Base-by-base conservation (phyloP, 1,140 invertebrate genomes). In the Amyelois transitella region DNA sequence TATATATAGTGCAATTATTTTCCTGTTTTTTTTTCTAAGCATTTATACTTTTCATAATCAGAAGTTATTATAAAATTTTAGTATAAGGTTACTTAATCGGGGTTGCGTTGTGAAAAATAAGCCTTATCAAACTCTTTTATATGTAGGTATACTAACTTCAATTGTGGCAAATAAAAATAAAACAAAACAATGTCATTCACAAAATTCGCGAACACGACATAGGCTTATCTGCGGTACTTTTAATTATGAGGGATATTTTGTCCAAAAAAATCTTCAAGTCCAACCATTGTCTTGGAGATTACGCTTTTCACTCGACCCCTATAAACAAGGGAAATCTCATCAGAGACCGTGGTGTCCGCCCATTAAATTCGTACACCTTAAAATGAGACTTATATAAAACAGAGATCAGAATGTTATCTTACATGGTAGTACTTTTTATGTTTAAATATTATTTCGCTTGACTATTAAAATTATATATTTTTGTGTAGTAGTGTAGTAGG, bases 321-420 rank as follows among this genome's bases (percentile, higher is more conserved):
- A 62, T 70, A 71, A 74, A 72, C 66, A 72, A 65, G 62, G 28
- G 44, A 55, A 63, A 69, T 62, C 62, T 72, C 69, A 75, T 75
- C 69, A 69, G 44, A 53, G 60, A 57, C 64, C 66, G 63, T 63
- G 66, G 65, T 71, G 60, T 59, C 52, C 64, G 43, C 48, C 24
- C 52, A 25, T 72, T 72, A 69, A 70, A 72, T 64, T 61, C 52
- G 57, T 55, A 14, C 55, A 66, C 62, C 63, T 71, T 68, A 48
- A 18, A 48, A 48, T 38, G 32, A 14, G 32, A 38, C 32, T 1
- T 2, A 38, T 32, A 28, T 1, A 12, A 6, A 38, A 38, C 17
- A 8, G 17, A 8, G n/a, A 38, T 38, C 32, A 38, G 32, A 38
- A 38, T 38, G 8, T 8, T 14, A 38, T 38, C 22, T 24, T 24